phyloP scores from a whole-genome alignment of 2,888 invertebrate genomes.

The Phlogophora meticulosa region DNA sequence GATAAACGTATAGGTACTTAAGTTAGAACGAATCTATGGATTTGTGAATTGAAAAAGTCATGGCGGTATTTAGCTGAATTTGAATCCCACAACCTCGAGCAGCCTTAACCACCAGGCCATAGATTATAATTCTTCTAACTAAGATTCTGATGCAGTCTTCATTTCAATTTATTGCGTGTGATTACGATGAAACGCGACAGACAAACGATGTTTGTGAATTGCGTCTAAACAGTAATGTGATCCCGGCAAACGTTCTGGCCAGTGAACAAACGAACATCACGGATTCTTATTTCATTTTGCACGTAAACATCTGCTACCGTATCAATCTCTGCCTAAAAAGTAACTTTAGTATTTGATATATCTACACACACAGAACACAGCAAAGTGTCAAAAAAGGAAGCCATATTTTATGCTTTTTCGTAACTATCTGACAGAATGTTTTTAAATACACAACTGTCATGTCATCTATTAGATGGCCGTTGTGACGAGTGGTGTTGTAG shows the following conservation, averaged over 20 bases:
- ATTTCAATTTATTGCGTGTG: not conserved
- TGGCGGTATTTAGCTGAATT: too few relatives aligned
- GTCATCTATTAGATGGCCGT: not conserved
- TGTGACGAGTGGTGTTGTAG: slow-evolving; percentile 8
- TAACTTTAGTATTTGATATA: not conserved
- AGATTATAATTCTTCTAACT: too few relatives aligned
- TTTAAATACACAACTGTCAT: slow-evolving; percentile 3
- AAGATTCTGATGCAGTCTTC: not conserved
- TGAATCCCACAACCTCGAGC: too few relatives aligned
- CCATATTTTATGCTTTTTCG: slow-evolving; percentile 1
- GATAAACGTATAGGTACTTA: too few relatives aligned
- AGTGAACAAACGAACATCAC: slow-evolving; percentile 18
- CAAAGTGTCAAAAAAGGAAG: not conserved
- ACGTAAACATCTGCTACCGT: not conserved
- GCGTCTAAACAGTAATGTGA: slow-evolving; percentile 5
- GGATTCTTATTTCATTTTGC: slow-evolving; percentile 15
- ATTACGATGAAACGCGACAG: slow-evolving; percentile 8
- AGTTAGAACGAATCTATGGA: too few relatives aligned
- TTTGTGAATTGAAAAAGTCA: too few relatives aligned
- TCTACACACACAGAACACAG: not conserved
- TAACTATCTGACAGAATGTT: not conserved
- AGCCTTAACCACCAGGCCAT: too few relatives aligned
- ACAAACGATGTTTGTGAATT: slow-evolving; percentile 9
- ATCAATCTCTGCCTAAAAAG: not conserved
- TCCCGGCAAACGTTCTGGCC: slow-evolving; percentile 10